Conservation (phyloP, 2,113 vertebrate species). For the Lagopus muta region DNA sequence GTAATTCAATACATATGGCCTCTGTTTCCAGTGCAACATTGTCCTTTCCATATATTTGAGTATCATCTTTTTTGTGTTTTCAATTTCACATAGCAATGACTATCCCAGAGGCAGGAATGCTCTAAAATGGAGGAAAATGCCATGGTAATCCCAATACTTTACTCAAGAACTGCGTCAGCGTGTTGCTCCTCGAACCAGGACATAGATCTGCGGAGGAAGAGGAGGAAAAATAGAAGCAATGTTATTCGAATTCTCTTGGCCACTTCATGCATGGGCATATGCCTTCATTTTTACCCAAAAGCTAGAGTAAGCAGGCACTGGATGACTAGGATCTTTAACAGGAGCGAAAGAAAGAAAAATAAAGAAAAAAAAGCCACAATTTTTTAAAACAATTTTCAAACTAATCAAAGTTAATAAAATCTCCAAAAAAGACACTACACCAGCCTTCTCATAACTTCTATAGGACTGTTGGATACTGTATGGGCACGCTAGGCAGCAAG, state of each 20-base stretch:
- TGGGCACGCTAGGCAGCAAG: not conserved
- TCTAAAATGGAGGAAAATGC: not conserved
- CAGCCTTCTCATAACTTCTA: not conserved
- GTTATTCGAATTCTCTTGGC: not conserved
- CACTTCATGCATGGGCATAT: rapidly evolving
- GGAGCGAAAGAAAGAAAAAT: too few relatives aligned
- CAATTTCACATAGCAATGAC: not conserved
- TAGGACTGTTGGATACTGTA: not conserved
- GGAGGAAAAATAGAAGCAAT: not conserved
- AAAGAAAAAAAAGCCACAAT: not conserved
- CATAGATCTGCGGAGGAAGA: not conserved
- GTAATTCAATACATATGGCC: not conserved
- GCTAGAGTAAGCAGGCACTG: not conserved
- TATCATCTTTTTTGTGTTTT: not conserved
- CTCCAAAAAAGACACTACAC: not conserved
- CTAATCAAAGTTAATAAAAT: not conserved
- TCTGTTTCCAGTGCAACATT: not conserved
- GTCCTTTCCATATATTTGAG: not conserved
- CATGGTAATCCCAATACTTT: not conserved
- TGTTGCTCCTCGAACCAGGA: not conserved
- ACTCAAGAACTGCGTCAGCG: not conserved
- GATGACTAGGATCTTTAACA: not conserved
- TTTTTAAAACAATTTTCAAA: not conserved
- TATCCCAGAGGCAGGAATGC: not conserved
- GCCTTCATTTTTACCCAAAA: not conserved